Evolutionary conservation across 2,797 vertebrate genomes (phyloP), one percentile per base, ranked within the genome.

Genomic region (Gallinago solitaria): DNA sequence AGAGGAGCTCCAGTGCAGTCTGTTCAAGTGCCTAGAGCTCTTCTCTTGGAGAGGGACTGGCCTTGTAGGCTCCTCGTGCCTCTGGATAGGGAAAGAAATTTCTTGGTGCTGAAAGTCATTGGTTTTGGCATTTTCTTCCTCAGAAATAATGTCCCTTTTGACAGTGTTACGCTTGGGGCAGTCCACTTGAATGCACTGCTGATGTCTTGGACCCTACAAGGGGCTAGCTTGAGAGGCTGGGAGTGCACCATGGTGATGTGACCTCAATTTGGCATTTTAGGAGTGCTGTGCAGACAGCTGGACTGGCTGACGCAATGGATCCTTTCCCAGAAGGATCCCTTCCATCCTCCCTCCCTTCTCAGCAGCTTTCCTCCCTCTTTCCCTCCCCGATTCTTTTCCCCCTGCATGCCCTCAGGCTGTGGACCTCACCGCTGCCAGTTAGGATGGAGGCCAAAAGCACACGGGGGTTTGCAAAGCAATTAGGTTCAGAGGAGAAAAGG

Each of bases 71-170:
- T 93, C 25, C 71, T 48, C 0, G 0, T 25, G 51, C 41, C 15
- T 85, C 11, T 13, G 37, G 19, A 93, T 64, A 51, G 47, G 69
- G 68, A 93, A 87, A 48, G 35, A 70, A 92, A 80, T 68, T 87
- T 87, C 64, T 71, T 68, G 35, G 53, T 90, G 32, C n/a, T 91
- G 61, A 83, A 90, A 85, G 50, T 87, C 77, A 93, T 84, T 16
- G 11, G 71, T 33, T 92, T 84, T 89, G 86, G 61, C 91, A 80
- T 85, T 87, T 95, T 77, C 30, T 80, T 79, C 77, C 69, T 85
- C 71, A 67, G 71, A 87, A 95, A 68, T 14, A 71, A 25, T 80
- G 89, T 78, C 27, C 16, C 19, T 93, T 93, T 81, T 88, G 91
- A 95, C 91, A 91, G 60, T 17, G 53, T 16, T 89, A 8, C 0